These are phyloP conservation scores for Poecile atricapillus DNA, from an alignment of 2,113 vertebrate genomes.

Conservation along the genomic window DNA sequence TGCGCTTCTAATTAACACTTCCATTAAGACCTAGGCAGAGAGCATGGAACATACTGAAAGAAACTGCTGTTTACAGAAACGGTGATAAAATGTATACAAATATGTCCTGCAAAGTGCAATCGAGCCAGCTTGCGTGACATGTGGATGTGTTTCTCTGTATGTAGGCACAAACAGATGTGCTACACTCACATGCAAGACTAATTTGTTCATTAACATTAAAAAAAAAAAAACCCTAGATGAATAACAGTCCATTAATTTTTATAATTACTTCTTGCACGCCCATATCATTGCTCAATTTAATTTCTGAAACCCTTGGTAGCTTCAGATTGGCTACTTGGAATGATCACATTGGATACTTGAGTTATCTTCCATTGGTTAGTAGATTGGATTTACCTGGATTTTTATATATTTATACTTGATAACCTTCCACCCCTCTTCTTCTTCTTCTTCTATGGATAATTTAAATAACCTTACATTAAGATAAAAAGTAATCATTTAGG, in stretches of 20 bases:
- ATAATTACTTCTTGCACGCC: conserved; percentile 23
- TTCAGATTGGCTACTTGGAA: not conserved
- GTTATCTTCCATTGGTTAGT: not conserved
- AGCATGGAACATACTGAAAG: conserved; percentile 48
- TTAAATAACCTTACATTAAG: not conserved
- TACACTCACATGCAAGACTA: conserved; percentile 29
- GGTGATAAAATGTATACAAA: conserved; percentile 57
- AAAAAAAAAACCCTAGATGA: not conserved
- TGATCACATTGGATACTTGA: not conserved
- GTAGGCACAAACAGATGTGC: conserved; percentile 45
- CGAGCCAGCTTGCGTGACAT: conserved; percentile 43
- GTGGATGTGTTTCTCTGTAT: conserved; percentile 34
- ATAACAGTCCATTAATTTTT: conserved; percentile 55
- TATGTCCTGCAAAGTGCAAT: conserved; percentile 48
- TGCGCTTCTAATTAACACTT: conserved; percentile 59
- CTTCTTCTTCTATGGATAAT: not conserved
- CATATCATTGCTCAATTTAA: not conserved
- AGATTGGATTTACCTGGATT: not conserved
- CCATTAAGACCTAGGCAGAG: conserved; percentile 48
- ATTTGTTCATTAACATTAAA: conserved; percentile 51
- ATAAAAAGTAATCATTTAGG: not conserved
- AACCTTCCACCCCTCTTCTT: not conserved
- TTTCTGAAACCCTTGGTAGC: not conserved
- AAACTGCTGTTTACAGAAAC: conserved; percentile 52
- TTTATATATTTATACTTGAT: not conserved